A percentile compares a stretch with the other conserved stretches of the same genome.
phyloP scores from a whole-genome alignment of 2,113 vertebrate species.

The Heloderma charlesbogerti region DNA sequence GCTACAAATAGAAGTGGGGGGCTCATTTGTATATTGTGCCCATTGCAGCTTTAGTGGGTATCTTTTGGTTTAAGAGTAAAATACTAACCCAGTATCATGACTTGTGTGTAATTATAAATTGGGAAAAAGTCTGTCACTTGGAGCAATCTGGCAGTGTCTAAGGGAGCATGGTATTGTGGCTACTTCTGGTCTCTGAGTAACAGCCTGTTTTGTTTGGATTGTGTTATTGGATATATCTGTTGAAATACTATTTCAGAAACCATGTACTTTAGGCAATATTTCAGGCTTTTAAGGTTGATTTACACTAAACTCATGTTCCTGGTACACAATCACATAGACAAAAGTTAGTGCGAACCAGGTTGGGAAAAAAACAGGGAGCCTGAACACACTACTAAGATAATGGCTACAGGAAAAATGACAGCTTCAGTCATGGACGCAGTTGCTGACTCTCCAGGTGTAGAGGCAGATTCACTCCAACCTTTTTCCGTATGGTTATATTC shows the following conservation, averaged over 20 bases:
- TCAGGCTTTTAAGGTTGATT: not conserved
- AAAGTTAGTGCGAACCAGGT: not conserved
- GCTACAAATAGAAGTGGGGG: not conserved
- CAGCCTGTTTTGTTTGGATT: not conserved
- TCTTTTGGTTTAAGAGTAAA: not conserved
- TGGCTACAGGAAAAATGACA: not conserved
- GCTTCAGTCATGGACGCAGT: not conserved
- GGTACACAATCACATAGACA: not conserved
- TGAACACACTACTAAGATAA: not conserved
- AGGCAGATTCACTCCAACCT: not conserved
- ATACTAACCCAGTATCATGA: too few species aligned
- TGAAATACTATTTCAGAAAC: not conserved
- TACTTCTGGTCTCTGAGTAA: not conserved
- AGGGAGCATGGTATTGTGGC: not conserved
- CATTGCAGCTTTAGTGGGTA: not conserved
- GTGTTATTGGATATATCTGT: not conserved
- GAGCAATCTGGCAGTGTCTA: not conserved
- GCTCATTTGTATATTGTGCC: not conserved
- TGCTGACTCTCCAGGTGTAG: not conserved
- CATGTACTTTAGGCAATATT: not conserved
- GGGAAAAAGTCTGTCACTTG: not conserved
- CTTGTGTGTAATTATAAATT: not conserved
- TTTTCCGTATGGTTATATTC: not conserved
- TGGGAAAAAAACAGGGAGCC: not conserved
- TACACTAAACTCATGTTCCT: not conserved